Evolutionary conservation across 2,797 vertebrate genomes (phyloP).

Genomic region (Sebastes trivittatus): DNA sequence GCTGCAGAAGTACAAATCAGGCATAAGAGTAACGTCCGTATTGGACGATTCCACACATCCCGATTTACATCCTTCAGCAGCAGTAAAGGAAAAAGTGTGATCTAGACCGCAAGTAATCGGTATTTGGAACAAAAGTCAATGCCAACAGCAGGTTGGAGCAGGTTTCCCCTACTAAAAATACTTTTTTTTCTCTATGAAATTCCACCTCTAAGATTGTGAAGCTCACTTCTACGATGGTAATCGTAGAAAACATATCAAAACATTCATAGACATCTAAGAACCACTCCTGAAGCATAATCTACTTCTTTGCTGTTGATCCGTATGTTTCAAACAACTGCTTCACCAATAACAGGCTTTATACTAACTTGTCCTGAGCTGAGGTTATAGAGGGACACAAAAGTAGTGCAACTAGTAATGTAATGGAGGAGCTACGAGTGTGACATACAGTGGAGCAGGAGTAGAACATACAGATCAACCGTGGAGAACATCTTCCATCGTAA

Average conservation of each 20-base stretch:
- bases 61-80: not conserved
- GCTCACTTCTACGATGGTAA: not conserved
- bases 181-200: not conserved
- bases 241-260: not conserved
- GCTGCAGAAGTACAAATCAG: not conserved
- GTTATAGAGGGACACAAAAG: not conserved
- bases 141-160: not conserved
- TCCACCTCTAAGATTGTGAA: not conserved
- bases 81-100: not conserved
- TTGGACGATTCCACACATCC: not conserved
- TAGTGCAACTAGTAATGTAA: not conserved
- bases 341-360: not conserved
- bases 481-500: not conserved
- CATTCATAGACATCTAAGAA: not conserved
- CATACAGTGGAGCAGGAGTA: not conserved
- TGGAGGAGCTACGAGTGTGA: not conserved
- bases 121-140: not conserved
- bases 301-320: not conserved
- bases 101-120: not conserved
- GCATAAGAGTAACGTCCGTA: not conserved
- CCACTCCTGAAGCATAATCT: not conserved
- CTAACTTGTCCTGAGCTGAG: not conserved
- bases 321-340: not conserved
- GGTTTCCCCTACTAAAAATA: not conserved
- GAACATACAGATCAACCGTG: not conserved